Conservation (phyloP, 2,888 invertebrate genomes). For the Acrobasis repandana region DNA sequence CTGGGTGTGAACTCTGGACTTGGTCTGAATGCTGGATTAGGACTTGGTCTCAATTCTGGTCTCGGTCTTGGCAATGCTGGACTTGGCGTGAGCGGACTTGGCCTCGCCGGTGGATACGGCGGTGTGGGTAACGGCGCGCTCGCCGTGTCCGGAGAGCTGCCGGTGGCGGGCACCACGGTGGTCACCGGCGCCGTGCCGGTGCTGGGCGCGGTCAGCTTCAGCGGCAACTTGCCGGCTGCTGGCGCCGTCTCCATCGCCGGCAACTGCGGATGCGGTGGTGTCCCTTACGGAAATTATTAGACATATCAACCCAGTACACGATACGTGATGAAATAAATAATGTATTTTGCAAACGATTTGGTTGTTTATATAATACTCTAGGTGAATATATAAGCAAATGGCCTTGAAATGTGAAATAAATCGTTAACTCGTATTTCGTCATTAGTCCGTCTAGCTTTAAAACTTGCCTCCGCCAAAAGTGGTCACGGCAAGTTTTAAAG, state of each 20-base stretch:
- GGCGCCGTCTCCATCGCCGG: conserved; percentile 37
- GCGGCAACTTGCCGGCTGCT: conserved; percentile 42
- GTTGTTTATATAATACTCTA: no score
- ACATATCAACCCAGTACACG: not conserved
- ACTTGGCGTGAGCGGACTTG: conserved; percentile 8
- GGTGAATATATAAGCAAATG: no score
- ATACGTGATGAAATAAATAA: no score
- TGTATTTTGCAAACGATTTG: no score
- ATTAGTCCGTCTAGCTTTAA: no score
- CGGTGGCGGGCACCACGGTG: conserved; percentile 39
- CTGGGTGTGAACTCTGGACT: not conserved
- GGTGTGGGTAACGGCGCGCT: conserved; percentile 42
- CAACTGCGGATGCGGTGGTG: conserved; percentile 29
- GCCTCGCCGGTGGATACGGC: conserved; percentile 32
- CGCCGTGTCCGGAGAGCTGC: conserved; percentile 40
- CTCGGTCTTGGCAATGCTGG: conserved; percentile 7
- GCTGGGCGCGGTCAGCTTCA: conserved; percentile 47
- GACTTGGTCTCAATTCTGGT: not conserved
- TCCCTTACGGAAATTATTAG: conserved; percentile 13
- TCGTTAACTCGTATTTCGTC: no score
- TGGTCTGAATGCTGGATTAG: not conserved
- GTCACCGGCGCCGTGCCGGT: conserved; percentile 48
- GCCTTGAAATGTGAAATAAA: no score
- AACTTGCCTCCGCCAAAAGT: no score
- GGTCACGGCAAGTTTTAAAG: no score